Percentiles rank a stretch among this genome's conserved stretches.
Evolutionary conservation across 2,113 vertebrate species (phyloP).

Genomic region (Pterophyllum scalare): DNA sequence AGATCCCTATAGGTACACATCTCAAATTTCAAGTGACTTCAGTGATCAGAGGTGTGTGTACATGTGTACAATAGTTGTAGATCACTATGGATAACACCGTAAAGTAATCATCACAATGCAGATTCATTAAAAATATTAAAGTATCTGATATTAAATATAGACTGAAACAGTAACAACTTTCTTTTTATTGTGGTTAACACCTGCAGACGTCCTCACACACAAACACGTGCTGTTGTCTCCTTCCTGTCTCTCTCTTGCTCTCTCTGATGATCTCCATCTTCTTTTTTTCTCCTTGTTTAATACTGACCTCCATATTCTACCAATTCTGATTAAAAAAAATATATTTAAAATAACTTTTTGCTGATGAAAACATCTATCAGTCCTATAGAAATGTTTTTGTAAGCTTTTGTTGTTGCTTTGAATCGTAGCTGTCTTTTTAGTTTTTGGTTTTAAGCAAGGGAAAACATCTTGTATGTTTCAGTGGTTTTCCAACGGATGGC

Average conservation of each 20-base stretch:
- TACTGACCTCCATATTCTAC: neutral
- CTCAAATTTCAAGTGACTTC: neutral
- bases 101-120: neutral
- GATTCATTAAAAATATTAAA: neutral
- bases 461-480: neutral
- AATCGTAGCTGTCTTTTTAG: neutral
- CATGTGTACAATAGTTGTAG: neutral
- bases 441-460: neutral
- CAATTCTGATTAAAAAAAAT: neutral
- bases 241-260: neutral
- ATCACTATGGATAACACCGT: too few relatives aligned
- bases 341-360: too few relatives aligned
- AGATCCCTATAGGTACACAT: neutral
- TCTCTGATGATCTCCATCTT: neutral
- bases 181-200: conserved; percentile 1
- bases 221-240: neutral
- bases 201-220: neutral
- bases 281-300: neutral
- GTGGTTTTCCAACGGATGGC: conserved; percentile 47
- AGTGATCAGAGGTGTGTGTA: too few relatives aligned
- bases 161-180: neutral
- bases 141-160: neutral
- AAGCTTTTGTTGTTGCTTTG: neutral
- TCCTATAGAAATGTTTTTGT: too few relatives aligned
- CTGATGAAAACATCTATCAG: too few relatives aligned